Base-by-base conservation (phyloP, 1,140 invertebrate species). In the Pseudomyrmex sp. region DNA sequence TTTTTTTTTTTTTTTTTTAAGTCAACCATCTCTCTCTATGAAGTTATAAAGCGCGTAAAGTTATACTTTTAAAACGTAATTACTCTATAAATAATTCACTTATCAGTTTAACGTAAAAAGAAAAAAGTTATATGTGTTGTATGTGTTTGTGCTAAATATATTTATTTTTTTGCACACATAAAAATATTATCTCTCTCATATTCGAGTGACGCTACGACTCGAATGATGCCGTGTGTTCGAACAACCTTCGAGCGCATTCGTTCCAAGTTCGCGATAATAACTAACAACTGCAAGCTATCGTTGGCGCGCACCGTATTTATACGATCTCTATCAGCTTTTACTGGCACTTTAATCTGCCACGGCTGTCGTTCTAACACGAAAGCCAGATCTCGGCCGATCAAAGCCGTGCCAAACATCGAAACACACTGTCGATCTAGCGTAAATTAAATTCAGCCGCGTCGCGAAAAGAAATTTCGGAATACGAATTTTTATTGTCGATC, bases 201-300 rank as follows among this genome's bases (percentile, higher is more conserved):
- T 35, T 62, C 9, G 26, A 18, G 63, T 18, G 12, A 66, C 18
- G 18, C 35, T 12, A 4, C 3, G 4, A 15, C 12, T 26, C 13
- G 4, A 4, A 23, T 20, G 5, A 35, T 35, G 35, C 35, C 35
- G 35, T 35, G 35, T 35, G 35, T 35, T 35, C 65, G 12, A 50
- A 10, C 46, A 13, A 23, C 65, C 65, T 68, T 68, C 46, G 5
- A 48, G 46, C 46, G 46, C 65, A 23, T 23, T 68, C 44, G 63
- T 48, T 68, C 13, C 65, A 68, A 50, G 65, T 68, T 68, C 18
- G 44, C 44, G 65, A 68, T 68, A 68, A 68, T 68, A 48, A 20
- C 44, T 48, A 50, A 50, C 65, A 68, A 68, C 18, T 5, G n/a
- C 44, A 44, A 50, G 46, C 20, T 68, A 68, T 68, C n/a, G 46